These are phyloP conservation scores for Hippocampus abdominalis DNA, from an alignment of 2,113 vertebrate species.

Conservation along the genomic window DNA sequence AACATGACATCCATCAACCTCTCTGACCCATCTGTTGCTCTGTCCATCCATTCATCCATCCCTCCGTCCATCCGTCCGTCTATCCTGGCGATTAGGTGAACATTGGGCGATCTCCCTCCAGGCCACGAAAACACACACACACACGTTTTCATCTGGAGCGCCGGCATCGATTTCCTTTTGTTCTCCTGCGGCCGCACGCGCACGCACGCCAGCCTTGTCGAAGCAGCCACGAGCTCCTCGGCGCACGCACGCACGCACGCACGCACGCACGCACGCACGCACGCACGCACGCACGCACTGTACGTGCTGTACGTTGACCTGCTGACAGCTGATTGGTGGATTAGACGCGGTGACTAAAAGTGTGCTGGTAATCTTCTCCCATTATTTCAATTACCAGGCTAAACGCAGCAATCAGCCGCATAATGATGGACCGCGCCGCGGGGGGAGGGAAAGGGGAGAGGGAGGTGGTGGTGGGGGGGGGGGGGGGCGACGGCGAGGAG, in stretches of 20 bases:
- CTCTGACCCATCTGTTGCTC: background rate
- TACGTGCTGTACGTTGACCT: constrained; percentile 55
- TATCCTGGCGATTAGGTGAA: background rate
- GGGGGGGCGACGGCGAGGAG: background rate
- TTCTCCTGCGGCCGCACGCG: constrained; percentile 27
- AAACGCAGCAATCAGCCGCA: constrained; percentile 94
- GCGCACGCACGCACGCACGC: constrained; percentile 41
- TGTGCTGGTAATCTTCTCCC: constrained; percentile 98
- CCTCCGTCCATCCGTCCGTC: background rate
- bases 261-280: constrained; percentile 37
- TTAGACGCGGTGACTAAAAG: constrained; percentile 99
- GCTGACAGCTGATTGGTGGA: constrained; percentile 99
- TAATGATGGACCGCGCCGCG: constrained; percentile 44
- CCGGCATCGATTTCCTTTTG: constrained; percentile 49
- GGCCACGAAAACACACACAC: constrained; percentile 5
- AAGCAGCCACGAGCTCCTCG: constrained; percentile 12
- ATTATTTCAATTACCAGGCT: constrained; percentile 99
- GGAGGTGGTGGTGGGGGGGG: background rate
- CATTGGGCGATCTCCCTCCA: background rate
- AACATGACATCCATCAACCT: background rate
- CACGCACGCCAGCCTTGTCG: constrained; percentile 28
- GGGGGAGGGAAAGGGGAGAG: background rate
- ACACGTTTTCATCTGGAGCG: constrained; percentile 48
- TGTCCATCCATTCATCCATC: background rate
- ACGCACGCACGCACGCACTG: constrained; percentile 8